phyloP scores from a whole-genome alignment of 1,140 invertebrate species.

The Atta texana region DNA sequence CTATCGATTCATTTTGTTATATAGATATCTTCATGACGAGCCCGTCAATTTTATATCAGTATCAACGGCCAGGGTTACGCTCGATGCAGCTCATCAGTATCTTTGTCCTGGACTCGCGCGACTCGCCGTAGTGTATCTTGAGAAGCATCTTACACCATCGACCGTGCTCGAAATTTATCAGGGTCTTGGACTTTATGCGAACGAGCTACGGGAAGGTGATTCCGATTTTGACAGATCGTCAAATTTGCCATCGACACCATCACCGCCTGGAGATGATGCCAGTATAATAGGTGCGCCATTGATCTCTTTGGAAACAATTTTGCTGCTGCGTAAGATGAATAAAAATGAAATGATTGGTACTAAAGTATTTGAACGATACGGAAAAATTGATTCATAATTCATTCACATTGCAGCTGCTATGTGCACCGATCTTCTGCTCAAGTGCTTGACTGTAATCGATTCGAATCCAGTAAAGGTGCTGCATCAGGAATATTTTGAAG shows the following conservation, averaged over 20 bases:
- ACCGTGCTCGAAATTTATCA: constrained; percentile 87
- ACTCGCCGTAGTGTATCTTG: constrained; percentile 88
- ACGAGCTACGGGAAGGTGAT: constrained; percentile 42
- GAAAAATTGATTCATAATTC: background rate
- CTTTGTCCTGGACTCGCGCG: constrained; percentile 88
- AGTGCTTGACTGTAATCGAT: constrained; percentile 89
- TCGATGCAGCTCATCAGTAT: constrained; percentile 90
- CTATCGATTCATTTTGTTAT: background rate
- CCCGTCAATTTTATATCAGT: constrained; percentile 89
- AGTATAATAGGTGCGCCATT: constrained; percentile 76
- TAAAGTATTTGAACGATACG: background rate
- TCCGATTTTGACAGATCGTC: constrained; percentile 39
- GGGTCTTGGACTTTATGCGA: constrained; percentile 83
- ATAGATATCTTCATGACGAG: constrained; percentile 88
- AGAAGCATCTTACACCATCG: constrained; percentile 82
- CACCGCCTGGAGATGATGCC: constrained; percentile 76
- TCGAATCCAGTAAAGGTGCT: constrained; percentile 88
- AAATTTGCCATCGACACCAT: constrained; percentile 70
- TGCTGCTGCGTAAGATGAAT: background rate
- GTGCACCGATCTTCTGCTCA: constrained; percentile 88
- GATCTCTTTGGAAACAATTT: background rate
- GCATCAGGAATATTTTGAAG: constrained; percentile 89
- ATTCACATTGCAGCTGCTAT: constrained; percentile 77
- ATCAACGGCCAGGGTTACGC: constrained; percentile 88
- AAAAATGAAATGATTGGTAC: background rate